phyloP scores from a whole-genome alignment of 2,888 invertebrate genomes.

The Lingula anatina region DNA sequence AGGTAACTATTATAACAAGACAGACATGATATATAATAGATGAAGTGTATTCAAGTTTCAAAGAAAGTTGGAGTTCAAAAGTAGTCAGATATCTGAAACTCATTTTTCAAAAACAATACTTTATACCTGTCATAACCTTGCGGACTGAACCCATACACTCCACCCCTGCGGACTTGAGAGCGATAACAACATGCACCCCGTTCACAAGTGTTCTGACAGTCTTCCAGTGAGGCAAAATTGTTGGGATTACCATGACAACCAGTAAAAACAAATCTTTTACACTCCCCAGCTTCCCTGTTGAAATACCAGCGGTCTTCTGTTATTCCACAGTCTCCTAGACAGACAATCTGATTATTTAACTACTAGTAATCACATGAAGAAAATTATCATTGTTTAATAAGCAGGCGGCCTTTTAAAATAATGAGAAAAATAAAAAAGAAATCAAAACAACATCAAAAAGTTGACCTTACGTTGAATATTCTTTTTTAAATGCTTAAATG shows the following conservation, averaged over 20 bases:
- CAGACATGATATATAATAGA: no score
- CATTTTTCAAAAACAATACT: no score
- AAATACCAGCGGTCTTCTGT: slow-evolving; percentile 29
- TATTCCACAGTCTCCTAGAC: slow-evolving; percentile 22
- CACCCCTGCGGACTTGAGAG: slow-evolving; percentile 15
- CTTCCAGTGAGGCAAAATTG: slow-evolving; percentile 23
- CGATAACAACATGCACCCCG: slow-evolving; percentile 39
- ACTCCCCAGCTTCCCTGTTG: slow-evolving; percentile 23
- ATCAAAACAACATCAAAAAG: neutral
- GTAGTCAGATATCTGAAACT: no score
- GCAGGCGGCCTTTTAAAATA: no score
- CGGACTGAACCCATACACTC: slow-evolving; percentile 27
- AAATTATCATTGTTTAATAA: no score
- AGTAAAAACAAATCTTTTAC: slow-evolving; percentile 31
- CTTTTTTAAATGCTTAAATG: neutral
- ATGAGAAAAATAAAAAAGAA: neutral
- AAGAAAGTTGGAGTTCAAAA: no score
- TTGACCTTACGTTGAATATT: neutral
- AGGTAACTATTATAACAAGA: no score
- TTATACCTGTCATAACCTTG: slow-evolving; percentile 39
- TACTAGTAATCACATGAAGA: no score
- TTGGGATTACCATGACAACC: slow-evolving; percentile 39
- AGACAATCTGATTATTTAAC: neutral
- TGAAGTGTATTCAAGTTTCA: no score
- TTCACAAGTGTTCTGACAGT: slow-evolving; percentile 29